Percentiles rank a stretch among this genome's conserved stretches.
Evolutionary conservation across 2,797 vertebrate genomes (phyloP).

Genomic region (Lepus townsendii): DNA sequence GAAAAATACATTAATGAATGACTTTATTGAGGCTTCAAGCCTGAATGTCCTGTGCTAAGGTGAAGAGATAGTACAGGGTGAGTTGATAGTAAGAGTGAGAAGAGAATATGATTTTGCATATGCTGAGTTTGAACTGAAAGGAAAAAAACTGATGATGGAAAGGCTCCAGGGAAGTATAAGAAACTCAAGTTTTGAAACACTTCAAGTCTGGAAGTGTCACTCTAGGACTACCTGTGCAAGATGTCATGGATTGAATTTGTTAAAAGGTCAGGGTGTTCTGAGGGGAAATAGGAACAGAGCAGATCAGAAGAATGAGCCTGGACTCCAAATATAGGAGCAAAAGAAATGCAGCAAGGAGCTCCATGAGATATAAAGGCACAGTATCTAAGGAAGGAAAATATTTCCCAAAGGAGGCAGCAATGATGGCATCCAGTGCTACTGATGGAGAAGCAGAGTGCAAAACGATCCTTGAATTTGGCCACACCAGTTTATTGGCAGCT

Average conservation of each 20-base stretch:
- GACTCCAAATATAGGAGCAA: neutral
- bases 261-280: neutral
- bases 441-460: neutral
- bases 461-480: neutral
- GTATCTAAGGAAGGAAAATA: neutral
- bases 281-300: neutral
- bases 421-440: neutral
- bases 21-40: neutral
- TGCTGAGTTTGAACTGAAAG: neutral
- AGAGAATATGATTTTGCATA: neutral
- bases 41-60: neutral
- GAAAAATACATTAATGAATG: neutral
- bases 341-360: neutral
- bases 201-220: neutral
- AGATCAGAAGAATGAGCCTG: neutral
- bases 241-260: neutral
- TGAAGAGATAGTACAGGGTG: neutral
- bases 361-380: neutral
- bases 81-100: neutral
- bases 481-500: neutral
- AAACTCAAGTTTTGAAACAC: neutral
- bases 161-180: neutral
- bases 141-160: too few relatives aligned
- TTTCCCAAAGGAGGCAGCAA: neutral
- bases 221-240: neutral